Evolutionary conservation across 2,113 vertebrate genomes (phyloP).

Genomic region (Columbina picui): DNA sequence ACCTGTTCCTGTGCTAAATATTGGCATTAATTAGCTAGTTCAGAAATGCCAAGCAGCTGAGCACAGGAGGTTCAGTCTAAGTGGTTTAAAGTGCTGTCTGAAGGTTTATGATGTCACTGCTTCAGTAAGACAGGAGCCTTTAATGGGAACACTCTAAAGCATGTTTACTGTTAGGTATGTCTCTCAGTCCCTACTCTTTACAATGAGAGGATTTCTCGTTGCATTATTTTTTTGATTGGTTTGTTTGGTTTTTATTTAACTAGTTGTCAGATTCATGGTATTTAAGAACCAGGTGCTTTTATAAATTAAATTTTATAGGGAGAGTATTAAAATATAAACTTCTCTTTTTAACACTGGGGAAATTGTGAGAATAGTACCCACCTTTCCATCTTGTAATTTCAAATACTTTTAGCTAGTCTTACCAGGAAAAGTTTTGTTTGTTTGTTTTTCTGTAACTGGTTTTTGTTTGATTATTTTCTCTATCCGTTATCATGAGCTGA

Average conservation of each 20-base stretch:
- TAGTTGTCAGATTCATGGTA: background rate
- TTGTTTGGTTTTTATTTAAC: background rate
- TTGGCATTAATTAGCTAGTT: slow-evolving; percentile 49
- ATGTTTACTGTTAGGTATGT: background rate
- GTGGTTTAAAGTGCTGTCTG: slow-evolving; percentile 38
- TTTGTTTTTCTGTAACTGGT: background rate
- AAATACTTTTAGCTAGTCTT: background rate
- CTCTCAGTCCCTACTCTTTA: background rate
- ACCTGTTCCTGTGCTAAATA: slow-evolving; percentile 45
- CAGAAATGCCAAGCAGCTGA: slow-evolving; percentile 30
- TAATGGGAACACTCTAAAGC: background rate
- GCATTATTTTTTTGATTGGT: background rate
- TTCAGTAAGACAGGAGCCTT: background rate
- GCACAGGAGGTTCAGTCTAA: slow-evolving; percentile 1
- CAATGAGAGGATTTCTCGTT: background rate
- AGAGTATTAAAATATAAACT: background rate
- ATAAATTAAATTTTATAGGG: background rate
- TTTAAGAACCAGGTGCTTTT: rapidly evolving
- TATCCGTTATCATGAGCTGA: background rate
- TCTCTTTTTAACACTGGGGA: background rate
- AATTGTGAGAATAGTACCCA: background rate
- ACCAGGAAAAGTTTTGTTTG: background rate
- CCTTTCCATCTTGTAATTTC: background rate
- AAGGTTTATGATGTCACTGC: background rate
- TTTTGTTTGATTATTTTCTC: rapidly evolving